Conservation (phyloP, 2,888 invertebrate species). For the Phymatocera aterrima region DNA sequence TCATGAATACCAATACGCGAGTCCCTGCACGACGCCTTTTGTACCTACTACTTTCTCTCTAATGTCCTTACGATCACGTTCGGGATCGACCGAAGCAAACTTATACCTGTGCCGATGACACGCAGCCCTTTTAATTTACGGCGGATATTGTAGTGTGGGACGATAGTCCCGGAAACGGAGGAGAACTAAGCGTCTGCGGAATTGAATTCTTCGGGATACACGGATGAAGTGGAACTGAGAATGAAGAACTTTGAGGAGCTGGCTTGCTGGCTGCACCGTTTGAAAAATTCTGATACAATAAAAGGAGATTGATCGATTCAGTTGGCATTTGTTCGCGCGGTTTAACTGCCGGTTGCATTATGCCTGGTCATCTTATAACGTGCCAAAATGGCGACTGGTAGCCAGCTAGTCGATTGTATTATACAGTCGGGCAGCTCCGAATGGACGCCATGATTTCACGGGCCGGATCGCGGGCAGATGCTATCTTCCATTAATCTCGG, state of each 20-base stretch:
- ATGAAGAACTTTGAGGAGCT: too few species aligned
- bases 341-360: constrained; percentile 11
- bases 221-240: too few species aligned
- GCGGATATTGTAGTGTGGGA: too few species aligned
- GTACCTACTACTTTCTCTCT: neutral
- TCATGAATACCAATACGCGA: constrained; percentile 57
- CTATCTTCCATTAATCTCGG: constrained; percentile 73
- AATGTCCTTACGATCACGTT: neutral
- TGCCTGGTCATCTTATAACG: constrained; percentile 35
- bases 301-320: constrained; percentile 1
- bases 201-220: too few species aligned
- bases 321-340: constrained; percentile 9
- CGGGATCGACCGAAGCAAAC: neutral
- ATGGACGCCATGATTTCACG: constrained; percentile 63
- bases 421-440: constrained; percentile 62
- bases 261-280: too few species aligned
- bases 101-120: too few species aligned
- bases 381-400: constrained; percentile 47
- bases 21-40: neutral
- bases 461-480: constrained; percentile 56
- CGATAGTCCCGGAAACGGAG: too few species aligned
- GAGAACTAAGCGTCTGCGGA: too few species aligned
- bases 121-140: neutral
- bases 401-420: constrained; percentile 64
- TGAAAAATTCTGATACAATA: neutral